phyloP scores from a whole-genome alignment of 2,797 vertebrate genomes.

The Melanitta fusca region DNA sequence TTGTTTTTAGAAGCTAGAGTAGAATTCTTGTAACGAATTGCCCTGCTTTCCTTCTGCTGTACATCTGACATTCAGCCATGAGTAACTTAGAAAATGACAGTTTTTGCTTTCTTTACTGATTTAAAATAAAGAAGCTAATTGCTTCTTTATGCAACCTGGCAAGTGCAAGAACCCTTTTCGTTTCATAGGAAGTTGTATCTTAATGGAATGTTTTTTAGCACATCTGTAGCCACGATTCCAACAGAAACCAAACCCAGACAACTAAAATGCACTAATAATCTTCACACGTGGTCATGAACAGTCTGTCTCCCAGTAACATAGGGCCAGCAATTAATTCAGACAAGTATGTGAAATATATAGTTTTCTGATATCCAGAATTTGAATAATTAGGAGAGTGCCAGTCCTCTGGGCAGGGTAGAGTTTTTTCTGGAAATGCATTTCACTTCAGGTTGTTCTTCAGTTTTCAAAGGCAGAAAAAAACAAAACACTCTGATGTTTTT shows the following conservation, averaged over 20 bases:
- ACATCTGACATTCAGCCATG: neutral
- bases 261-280: neutral
- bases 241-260: neutral
- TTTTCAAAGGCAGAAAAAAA: neutral
- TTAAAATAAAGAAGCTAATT: neutral
- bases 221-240: neutral
- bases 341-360: neutral
- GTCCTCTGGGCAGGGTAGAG: neutral
- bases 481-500: neutral
- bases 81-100: neutral
- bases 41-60: neutral
- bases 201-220: neutral
- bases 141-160: neutral
- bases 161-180: neutral
- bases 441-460: neutral
- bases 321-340: neutral
- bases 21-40: neutral
- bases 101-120: neutral
- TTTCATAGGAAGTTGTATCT: neutral
- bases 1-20: neutral
- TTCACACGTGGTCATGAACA: neutral
- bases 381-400: neutral
- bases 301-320: neutral
- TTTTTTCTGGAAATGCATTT: neutral
- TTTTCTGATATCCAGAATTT: neutral